Evolutionary conservation across 1,140 invertebrate genomes (phyloP).

Genomic region (Hylyphantes graminicola): DNA sequence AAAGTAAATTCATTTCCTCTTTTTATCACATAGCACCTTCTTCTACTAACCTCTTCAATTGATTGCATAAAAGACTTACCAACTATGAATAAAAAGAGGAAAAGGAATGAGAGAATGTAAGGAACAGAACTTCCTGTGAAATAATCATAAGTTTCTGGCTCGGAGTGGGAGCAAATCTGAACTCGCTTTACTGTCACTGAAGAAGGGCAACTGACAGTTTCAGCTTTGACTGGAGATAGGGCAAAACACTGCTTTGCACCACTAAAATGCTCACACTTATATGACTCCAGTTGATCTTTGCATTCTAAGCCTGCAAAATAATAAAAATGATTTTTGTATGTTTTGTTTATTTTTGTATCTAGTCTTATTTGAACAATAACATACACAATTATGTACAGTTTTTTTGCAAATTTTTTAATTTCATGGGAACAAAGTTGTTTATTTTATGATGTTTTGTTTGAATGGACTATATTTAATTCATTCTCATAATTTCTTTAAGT

Average conservation of each 20-base stretch:
- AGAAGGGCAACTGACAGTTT: not conserved
- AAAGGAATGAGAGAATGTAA: slow-evolving; percentile 73
- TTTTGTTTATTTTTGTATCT: too few relatives aligned
- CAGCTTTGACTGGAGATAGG: slow-evolving; percentile 10
- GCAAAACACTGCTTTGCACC: not conserved
- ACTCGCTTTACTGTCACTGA: not conserved
- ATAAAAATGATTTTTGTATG: not conserved
- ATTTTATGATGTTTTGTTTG: too few relatives aligned
- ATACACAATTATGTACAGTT: too few relatives aligned
- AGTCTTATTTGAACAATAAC: too few relatives aligned
- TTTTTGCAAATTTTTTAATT: too few relatives aligned
- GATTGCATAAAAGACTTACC: slow-evolving; percentile 67
- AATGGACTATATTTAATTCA: too few relatives aligned
- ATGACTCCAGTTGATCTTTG: not conserved
- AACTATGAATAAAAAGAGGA: slow-evolving; percentile 70
- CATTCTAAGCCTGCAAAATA: not conserved
- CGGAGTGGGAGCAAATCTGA: slow-evolving; percentile 9
- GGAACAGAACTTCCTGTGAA: slow-evolving; percentile 74
- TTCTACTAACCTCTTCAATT: too few relatives aligned
- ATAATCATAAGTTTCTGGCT: slow-evolving; percentile 72
- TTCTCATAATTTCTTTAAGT: too few relatives aligned
- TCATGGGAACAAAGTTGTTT: too few relatives aligned
- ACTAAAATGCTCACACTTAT: not conserved
- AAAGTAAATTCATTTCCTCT: too few relatives aligned
- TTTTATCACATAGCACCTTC: too few relatives aligned